Evolutionary conservation across 2,888 invertebrate species (phyloP), one percentile per base, ranked within the genome.

Genomic region (Rosalia funebris): DNA sequence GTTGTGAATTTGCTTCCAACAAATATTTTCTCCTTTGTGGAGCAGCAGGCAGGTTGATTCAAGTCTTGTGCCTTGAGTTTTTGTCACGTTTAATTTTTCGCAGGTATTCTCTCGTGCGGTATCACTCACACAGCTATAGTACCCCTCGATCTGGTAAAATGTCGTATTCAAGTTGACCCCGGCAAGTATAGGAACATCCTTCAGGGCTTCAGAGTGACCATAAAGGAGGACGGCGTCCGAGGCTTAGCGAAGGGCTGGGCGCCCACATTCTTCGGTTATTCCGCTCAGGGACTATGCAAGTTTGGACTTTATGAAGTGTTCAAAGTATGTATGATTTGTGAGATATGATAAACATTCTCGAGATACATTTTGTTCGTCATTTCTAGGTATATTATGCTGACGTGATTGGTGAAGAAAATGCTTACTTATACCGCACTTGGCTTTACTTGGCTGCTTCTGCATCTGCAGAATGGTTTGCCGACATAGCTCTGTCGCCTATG

Each of bases 381-480:
- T 61, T 88, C 83, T 96, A 98, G 85, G 92, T 93, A 59, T 79
- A 90, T 2, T 99, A 99, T 83, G 83, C 89, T 17, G 86, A 90
- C 69, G 71, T 93, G 59, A 81, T 96, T 69, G 98, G 98, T 59
- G 98, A 97, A 82, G 98, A 98, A 83, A 89, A 93, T 7, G 85
- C 96, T 0, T 99, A 92, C 83, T 82, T 91, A 12, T 98, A 93
- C 86, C 90, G 95, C 79, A 96, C 95, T 14, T 84, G 86, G 55
- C 83, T 96, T 59, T 99, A 99, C 80, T 84, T 99, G 71, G 92
- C 93, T 50, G 93, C 98, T 0, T 96, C 96, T 11, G 98, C 98
- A 0, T 93, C 95, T 0, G 98, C 98, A 14, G 98, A 98, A 83
- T 98, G 99, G 87, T 96, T 98, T 81, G 98, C 98, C 65, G 98